These are phyloP conservation scores for Melinopterus prodromus DNA, from an alignment of 2,888 invertebrate species.

Conservation along the genomic window DNA sequence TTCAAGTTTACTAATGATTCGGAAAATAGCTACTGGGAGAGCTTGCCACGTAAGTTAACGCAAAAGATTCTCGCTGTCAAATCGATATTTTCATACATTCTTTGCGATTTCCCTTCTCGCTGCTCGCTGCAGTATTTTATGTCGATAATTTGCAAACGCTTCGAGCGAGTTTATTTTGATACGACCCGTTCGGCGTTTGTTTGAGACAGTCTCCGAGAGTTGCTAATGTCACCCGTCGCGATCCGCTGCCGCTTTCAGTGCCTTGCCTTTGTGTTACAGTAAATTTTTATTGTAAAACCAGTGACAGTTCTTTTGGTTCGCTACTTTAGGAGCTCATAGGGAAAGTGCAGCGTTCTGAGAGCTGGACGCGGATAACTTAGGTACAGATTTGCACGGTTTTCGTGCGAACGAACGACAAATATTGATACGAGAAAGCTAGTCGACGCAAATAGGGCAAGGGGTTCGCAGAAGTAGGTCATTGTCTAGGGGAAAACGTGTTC, in stretches of 20 bases:
- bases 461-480: slow-evolving; percentile 51
- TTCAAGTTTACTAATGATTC: slow-evolving; percentile 53
- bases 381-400: neutral
- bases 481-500: slow-evolving; percentile 44
- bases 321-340: neutral
- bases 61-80: slow-evolving; percentile 34
- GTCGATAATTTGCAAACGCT: slow-evolving; percentile 16
- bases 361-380: neutral
- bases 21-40: slow-evolving; percentile 46
- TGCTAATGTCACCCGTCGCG: neutral
- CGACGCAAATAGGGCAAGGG: slow-evolving; percentile 41
- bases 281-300: neutral
- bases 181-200: neutral
- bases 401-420: neutral
- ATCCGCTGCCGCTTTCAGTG: neutral
- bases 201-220: neutral
- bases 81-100: slow-evolving; percentile 36
- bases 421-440: slow-evolving; percentile 28
- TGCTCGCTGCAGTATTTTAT: slow-evolving; percentile 31
- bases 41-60: slow-evolving; percentile 51
- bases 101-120: slow-evolving; percentile 32
- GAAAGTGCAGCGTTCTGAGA: neutral
- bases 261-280: neutral
- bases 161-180: neutral
- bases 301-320: neutral